Base-by-base conservation (phyloP, 2,888 invertebrate species). In the Caenorhabditis macrosperma region DNA sequence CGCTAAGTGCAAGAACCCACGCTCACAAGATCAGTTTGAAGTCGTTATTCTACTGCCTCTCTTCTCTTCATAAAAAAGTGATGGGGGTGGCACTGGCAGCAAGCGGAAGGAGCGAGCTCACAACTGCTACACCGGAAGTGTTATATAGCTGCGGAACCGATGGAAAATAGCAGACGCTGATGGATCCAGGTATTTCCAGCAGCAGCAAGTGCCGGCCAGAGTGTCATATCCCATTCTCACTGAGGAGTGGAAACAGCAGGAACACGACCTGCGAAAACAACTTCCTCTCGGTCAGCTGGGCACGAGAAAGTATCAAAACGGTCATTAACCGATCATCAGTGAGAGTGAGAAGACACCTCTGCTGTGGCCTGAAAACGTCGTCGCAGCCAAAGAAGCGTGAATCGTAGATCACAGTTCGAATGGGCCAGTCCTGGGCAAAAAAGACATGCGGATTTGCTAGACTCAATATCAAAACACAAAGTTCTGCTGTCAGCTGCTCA, bases 101-200 rank as follows among this genome's bases (percentile, higher is more conserved):
- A 12, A 20, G 48, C 46, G 46, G 46, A 46, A 46, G 46, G 46
- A 50, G 15, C n/a, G 26, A 15, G 26, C 28, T 12, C 71, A 59
- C 71, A 72, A 72, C 63, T 72, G 72, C 55, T 72, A 55, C 55
- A 64, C 72, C 72, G 72, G 72, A 72, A 72, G 64, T 64, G 68
- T 57, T 24, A 55, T 41, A 57, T 22, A 55, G 67, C 67, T 22
- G 30, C 24, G 15, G 24, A 22, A 46, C 9, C 12, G 28, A 5
- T 35, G 2, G 28, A 60, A 12, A 26, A 30, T 7, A 30, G 33
- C 30, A 33, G 55, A 33, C 20, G 28, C 12, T 17, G 54, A 26
- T 35, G 64, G 24, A 12, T 24, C 41, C 10, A 66, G 55, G 46
- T 55, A 30, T 24, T 66, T 67, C 55, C 54, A 64, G 64, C 64